phyloP scores from a whole-genome alignment of 2,797 vertebrate species.

The Coregonus sp. region DNA sequence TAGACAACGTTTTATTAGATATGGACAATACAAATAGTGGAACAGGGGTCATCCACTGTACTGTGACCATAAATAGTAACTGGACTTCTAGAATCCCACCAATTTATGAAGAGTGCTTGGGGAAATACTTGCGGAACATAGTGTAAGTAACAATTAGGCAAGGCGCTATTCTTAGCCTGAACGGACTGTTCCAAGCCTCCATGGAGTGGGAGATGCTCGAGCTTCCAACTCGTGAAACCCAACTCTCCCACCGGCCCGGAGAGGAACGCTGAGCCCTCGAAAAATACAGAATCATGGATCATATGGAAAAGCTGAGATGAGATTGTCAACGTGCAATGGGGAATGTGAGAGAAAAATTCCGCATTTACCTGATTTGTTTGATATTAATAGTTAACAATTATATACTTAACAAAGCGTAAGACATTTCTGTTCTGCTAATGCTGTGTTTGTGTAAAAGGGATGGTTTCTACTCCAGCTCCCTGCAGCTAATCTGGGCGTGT shows the following conservation, averaged over 20 bases:
- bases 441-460: no score
- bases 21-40: neutral
- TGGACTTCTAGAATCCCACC: neutral
- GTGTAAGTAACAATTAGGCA: neutral
- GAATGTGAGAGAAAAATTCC: no score
- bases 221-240: neutral
- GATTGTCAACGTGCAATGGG: no score
- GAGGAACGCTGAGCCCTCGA: neutral
- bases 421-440: no score
- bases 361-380: no score
- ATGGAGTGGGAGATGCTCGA: neutral
- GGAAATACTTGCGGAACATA: neutral
- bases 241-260: neutral
- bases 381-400: no score
- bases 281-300: neutral
- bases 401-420: no score
- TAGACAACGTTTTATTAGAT: slow-evolving; percentile 23
- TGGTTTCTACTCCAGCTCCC: no score
- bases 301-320: neutral
- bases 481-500: no score
- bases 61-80: neutral
- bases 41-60: neutral
- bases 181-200: slow-evolving; percentile 10
- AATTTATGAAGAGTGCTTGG: neutral
- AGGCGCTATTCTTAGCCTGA: slow-evolving; percentile 6